These are phyloP conservation scores for Cisticola juncidis DNA, from an alignment of 2,113 vertebrate species.

Conservation along the genomic window DNA sequence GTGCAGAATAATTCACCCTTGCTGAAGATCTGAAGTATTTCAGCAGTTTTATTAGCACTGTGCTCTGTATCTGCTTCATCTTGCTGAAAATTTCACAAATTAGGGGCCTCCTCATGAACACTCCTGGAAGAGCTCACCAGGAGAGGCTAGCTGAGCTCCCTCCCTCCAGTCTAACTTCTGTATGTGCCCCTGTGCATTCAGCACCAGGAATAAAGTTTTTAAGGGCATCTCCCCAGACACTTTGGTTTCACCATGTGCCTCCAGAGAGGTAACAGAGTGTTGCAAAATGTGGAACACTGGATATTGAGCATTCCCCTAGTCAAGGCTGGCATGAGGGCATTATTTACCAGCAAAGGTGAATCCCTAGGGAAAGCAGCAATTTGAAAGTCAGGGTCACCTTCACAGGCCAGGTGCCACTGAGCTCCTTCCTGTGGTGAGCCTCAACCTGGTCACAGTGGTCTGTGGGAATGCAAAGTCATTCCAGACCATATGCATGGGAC, in stretches of 20 bases:
- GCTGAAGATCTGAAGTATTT: constrained; percentile 1
- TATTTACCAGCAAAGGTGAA: not conserved
- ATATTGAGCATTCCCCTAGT: not conserved
- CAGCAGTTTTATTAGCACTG: not conserved
- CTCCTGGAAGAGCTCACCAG: not conserved
- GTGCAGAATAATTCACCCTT: not conserved
- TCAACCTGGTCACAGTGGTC: not conserved
- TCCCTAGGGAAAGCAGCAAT: not conserved
- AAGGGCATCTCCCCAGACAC: not conserved
- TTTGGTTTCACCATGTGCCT: not conserved
- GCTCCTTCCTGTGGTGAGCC: not conserved
- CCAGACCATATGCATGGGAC: not conserved
- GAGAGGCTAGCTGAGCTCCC: not conserved
- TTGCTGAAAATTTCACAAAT: not conserved
- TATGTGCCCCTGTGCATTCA: not conserved
- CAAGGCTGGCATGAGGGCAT: not conserved
- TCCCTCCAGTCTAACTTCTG: not conserved
- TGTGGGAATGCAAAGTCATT: not conserved
- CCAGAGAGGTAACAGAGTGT: too few relatives aligned
- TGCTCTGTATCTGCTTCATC: not conserved
- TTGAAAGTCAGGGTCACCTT: not conserved
- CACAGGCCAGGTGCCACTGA: not conserved
- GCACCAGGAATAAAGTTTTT: not conserved
- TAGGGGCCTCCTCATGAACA: not conserved
- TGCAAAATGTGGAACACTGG: not conserved